Evolutionary conservation across 2,888 invertebrate genomes (phyloP).

Genomic region (Scelioninae gen. 1): DNA sequence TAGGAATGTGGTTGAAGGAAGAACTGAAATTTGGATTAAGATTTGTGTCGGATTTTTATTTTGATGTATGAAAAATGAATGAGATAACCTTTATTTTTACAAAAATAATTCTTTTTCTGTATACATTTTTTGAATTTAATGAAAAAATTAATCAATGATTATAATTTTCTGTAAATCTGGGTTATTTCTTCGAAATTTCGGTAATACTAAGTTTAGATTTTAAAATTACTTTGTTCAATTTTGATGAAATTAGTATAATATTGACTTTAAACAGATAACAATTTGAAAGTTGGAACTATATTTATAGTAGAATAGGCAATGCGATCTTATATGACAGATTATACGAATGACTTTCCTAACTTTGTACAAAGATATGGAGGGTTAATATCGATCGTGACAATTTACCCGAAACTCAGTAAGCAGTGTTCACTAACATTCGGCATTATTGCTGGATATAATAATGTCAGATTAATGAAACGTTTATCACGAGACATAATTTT

Average conservation of each 20-base stretch:
- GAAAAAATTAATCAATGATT: too few relatives aligned
- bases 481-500: conserved; percentile 2
- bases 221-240: neutral
- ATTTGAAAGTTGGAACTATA: conserved; percentile 33
- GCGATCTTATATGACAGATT: conserved; percentile 54
- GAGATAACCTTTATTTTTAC: too few relatives aligned
- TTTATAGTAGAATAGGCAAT: conserved; percentile 32
- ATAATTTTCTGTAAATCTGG: too few relatives aligned
- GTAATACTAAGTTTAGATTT: too few relatives aligned
- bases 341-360: conserved; percentile 57
- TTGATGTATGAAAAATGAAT: too few relatives aligned
- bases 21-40: too few relatives aligned
- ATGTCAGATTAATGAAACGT: conserved; percentile 20
- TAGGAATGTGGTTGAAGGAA: neutral
- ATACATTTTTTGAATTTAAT: too few relatives aligned
- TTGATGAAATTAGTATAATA: conserved; percentile 30
- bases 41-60: too few relatives aligned
- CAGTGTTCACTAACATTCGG: conserved; percentile 31
- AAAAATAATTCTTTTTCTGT: too few relatives aligned
- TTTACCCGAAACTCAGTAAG: conserved; percentile 39
- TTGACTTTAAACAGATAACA: conserved; percentile 45
- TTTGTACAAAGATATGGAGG: conserved; percentile 52
- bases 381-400: conserved; percentile 47
- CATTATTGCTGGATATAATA: conserved; percentile 15
- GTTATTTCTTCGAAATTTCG: too few relatives aligned